Base-by-base conservation (phyloP, 2,113 vertebrate species). In the Halcyon malimbica region DNA sequence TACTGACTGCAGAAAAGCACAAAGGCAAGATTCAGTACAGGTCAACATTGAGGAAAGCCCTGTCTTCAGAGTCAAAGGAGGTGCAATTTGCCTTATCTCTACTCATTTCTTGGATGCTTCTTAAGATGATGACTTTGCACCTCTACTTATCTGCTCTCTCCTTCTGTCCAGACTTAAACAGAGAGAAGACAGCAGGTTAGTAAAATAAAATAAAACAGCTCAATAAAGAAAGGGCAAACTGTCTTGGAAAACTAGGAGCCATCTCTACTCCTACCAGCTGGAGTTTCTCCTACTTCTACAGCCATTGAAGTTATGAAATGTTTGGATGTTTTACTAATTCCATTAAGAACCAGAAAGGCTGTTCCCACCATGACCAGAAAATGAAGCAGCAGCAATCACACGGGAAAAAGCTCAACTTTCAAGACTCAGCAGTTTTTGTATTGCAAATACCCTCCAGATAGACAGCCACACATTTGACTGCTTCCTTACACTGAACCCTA, bases 281-380 rank as follows among this genome's bases (percentile, higher is more conserved):
- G 86, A 94, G 18, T 94, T 93, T 93, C 89, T 96, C 96, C 83
- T 77, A 82, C 69, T 92, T 92, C 92, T 92, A 96, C 69, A 97
- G 67, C 90, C 89, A 95, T 92, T 96, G 82, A 91, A 90, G 80
- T 95, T 84, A 75, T 85, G 83, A 96, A 96, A 96, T 96, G 94
- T 96, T 96, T 96, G 92, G 90, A 93, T 92, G 77, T 94, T 92
- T 96, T 73, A 89, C 94, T 96, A 96, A 96, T 95, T 95, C 94
- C 86, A 93, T 89, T 95, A 96, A 96, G 92, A 97, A 96, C 86
- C 94, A 97, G 96, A 97, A 96, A 96, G 92, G 48, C 94, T 69
- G 88, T 93, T 97, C 89, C 86, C 94, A 96, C 94, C 92, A 95
- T 73, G 80, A 93, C 95, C 94, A 96, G 94, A 96, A 96, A 97